Evolutionary conservation across 2,113 vertebrate genomes (phyloP).

Genomic region (Aegotheles bennettii): DNA sequence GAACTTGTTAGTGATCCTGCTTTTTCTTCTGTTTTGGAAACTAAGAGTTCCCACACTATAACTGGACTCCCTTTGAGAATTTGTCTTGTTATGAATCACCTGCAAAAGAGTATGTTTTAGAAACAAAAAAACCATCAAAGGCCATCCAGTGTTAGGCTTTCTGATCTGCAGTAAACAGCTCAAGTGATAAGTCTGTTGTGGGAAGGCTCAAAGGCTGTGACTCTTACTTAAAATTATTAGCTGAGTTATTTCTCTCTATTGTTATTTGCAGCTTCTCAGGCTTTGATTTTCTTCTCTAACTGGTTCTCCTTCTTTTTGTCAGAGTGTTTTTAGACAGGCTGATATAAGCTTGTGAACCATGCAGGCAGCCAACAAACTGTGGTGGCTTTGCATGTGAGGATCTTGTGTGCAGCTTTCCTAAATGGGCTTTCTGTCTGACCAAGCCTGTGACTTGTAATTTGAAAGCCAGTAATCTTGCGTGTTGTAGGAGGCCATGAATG

Average conservation of each 20-base stretch:
- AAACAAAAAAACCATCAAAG: constrained; percentile 48
- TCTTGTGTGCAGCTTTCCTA: neutral
- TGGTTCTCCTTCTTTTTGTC: constrained; percentile 42
- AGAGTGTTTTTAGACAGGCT: neutral
- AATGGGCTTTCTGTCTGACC: constrained; percentile 20
- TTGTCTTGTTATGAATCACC: constrained; percentile 43
- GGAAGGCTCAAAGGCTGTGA: constrained; percentile 51
- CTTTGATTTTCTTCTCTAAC: constrained; percentile 60
- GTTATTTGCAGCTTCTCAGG: constrained; percentile 54
- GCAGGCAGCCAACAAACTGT: neutral
- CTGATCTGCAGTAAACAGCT: constrained; percentile 42
- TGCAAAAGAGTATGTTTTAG: constrained; percentile 44
- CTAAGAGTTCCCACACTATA: constrained; percentile 33
- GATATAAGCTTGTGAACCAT: constrained; percentile 51
- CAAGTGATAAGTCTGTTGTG: constrained; percentile 54
- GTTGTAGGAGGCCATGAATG: neutral
- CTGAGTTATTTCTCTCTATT: constrained; percentile 47
- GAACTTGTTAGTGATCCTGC: constrained; percentile 34
- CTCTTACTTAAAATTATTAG: constrained; percentile 51
- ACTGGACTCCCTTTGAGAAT: constrained; percentile 27
- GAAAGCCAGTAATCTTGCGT: neutral
- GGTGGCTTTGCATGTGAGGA: constrained; percentile 4
- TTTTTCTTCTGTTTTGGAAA: constrained; percentile 41
- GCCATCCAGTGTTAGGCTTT: neutral
- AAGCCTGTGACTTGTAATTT: constrained; percentile 30